A percentile compares a stretch with the other conserved stretches of the same genome.
Evolutionary conservation across 2,797 vertebrate genomes (phyloP).

Genomic region (Megalops cyprinoides): DNA sequence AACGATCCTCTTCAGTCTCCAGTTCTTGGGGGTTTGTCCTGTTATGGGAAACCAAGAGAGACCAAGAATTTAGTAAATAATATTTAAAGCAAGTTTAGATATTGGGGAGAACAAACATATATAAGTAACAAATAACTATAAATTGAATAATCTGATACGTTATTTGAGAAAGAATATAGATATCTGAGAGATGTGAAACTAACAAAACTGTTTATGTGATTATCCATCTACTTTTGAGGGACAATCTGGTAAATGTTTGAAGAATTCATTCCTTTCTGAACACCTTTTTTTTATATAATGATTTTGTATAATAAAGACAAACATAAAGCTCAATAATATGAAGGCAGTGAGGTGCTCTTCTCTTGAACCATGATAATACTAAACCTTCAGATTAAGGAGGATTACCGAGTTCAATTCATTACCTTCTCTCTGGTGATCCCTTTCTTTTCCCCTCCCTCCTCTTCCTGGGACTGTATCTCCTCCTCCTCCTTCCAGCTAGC

Average conservation of each 20-base stretch:
- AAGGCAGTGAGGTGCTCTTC: background rate
- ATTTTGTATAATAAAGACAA: background rate
- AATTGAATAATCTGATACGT: background rate
- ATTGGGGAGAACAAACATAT: background rate
- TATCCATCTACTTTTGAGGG: background rate
- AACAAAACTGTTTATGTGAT: background rate
- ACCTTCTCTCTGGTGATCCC: background rate
- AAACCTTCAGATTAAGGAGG: background rate
- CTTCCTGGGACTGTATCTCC: constrained; percentile 20
- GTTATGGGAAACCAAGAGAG: constrained; percentile 9
- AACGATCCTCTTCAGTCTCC: constrained; percentile 36
- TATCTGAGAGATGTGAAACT: background rate
- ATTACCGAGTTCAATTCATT: constrained; percentile 18
- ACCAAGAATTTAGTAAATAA: background rate
- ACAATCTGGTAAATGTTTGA: background rate
- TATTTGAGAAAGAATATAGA: background rate
- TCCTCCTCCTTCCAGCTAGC: constrained; percentile 30
- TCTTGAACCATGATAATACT: background rate
- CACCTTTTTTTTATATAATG: background rate
- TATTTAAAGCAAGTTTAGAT: background rate
- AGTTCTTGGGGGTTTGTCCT: constrained; percentile 52
- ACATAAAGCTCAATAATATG: background rate
- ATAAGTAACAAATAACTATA: background rate
- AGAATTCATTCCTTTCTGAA: constrained; percentile 1
- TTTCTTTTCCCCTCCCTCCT: constrained; percentile 36